A percentile compares a stretch with the other conserved stretches of the same genome.
phyloP scores from a whole-genome alignment of 1,140 invertebrate genomes.

The Pemphigus obesinymphae region DNA sequence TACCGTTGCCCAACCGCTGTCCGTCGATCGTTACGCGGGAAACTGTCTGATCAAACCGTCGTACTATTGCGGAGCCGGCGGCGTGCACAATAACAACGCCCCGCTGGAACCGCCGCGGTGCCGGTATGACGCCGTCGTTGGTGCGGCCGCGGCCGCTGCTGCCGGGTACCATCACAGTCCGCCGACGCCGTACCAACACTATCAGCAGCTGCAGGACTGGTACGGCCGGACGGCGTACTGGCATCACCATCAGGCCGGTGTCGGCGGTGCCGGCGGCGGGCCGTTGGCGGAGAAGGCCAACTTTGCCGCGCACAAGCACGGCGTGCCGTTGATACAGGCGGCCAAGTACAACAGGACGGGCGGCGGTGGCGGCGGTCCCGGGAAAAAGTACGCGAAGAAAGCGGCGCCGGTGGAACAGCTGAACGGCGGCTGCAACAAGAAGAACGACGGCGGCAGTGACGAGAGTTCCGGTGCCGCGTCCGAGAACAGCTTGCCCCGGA shows the following conservation, averaged over 20 bases:
- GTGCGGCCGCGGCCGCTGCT: background rate
- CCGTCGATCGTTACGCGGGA: conserved; percentile 64
- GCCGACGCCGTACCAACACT: background rate
- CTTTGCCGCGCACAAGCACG: conserved; percentile 44
- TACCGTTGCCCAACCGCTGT: conserved; percentile 57
- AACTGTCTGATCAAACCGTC: conserved; percentile 56
- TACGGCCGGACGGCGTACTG: conserved; percentile 30
- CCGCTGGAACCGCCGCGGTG: background rate
- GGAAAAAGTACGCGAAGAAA: conserved; percentile 42
- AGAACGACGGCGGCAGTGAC: conserved; percentile 57
- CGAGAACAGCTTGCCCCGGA: conserved; percentile 74
- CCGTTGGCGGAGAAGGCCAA: conserved; percentile 45
- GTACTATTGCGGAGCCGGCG: background rate
- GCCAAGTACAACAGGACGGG: conserved; percentile 8
- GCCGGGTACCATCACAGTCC: background rate
- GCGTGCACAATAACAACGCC: background rate
- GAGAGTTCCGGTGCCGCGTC: conserved; percentile 67
- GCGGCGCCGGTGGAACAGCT: background rate
- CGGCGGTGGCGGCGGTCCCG: background rate
- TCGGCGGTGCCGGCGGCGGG: conserved; percentile 48
- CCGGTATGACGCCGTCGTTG: conserved; percentile 34
- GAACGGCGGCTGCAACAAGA: background rate
- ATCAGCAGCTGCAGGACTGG: conserved; percentile 19
- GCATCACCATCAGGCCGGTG: conserved; percentile 44
- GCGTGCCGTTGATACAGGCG: conserved; percentile 42